Evolutionary conservation across 2,888 invertebrate species (phyloP), one percentile per base, ranked within the genome.

Genomic region (Leistus spinibarbis): DNA sequence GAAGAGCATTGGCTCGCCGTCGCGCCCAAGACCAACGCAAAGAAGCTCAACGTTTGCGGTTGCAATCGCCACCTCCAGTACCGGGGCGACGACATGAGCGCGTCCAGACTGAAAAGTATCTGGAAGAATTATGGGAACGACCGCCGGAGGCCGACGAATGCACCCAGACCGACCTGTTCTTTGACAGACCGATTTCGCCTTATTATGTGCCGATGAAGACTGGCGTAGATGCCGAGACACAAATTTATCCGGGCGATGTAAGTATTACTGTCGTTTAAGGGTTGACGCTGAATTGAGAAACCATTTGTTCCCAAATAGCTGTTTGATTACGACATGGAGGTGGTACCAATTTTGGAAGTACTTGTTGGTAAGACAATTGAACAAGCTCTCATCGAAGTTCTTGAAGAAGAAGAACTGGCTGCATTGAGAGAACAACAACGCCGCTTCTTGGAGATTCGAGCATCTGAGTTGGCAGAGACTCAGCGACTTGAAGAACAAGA

Each of bases 251-350:
- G 1, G 96, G 95, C 72, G 97, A 98, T 84, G 94, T 92, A 86
- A 89, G 90, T 75, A 0, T 40, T 23, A 17, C 57, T 23, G 7
- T 69, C 24, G 16, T 56, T 13, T 5, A n/a, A 22, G 40, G 62
- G 9, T 62, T 27, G 17, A 77, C 20, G n/a, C n/a, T n/a, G n/a
- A n/a, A n/a, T n/a, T n/a, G n/a, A n/a, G n/a, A n/a, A n/a, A n/a
- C 40, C 57, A 66, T 13, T 69, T 60, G 54, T 73, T 69, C 19
- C 13, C 20, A 19, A 13, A 19, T 57, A 57, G 93, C 87, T 98
- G 74, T 97, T 96, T 87, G 94, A 97, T 87, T 98, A 96, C 87
- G 96, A 97, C 85, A 87, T 91, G 82, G 97, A 97, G 86, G 96
- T 97, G 70, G 92, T 93, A 84, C 96, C 97, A 1, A 92, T 97